phyloP scores from a whole-genome alignment of 30 jellyfish, hydroid and myxozoan genomes.

The Mastigias papua region DNA sequence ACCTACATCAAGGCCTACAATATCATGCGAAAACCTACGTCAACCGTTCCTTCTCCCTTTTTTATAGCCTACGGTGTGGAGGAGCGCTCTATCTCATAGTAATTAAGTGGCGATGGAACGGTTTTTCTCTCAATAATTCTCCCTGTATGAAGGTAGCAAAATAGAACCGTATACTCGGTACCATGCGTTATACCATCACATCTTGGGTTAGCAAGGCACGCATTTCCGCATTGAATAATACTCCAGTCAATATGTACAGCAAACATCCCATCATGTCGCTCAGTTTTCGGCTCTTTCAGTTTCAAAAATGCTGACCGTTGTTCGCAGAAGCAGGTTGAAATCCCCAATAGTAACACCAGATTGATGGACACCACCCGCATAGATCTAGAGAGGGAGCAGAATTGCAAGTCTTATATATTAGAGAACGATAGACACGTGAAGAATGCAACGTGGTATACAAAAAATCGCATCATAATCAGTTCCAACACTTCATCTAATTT shows the following conservation, averaged over 20 bases:
- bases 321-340: not conserved
- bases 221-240: conserved; percentile 29
- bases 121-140: not conserved
- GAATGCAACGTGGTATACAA: no score
- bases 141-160: conserved; percentile 23
- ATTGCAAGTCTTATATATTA: not conserved
- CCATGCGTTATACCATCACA: conserved; percentile 45
- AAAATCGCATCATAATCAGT: no score
- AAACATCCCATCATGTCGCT: not conserved
- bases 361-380: not conserved
- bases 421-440: no score
- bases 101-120: not conserved
- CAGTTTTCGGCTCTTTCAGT: not conserved
- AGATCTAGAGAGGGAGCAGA: not conserved
- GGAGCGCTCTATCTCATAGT: conserved; percentile 17
- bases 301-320: conserved; percentile 1
- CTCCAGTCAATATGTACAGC: not conserved
- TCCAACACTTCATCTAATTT: no score
- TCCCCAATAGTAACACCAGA: not conserved
- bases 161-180: not conserved
- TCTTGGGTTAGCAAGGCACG: conserved; percentile 5
- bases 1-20: no score
- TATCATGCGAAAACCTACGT: no score
- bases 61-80: not conserved
- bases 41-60: no score